Percentiles rank a stretch among this genome's conserved stretches.
Evolutionary conservation across 2,797 vertebrate genomes (phyloP).

Genomic region (Pseudomugil tenellus): DNA sequence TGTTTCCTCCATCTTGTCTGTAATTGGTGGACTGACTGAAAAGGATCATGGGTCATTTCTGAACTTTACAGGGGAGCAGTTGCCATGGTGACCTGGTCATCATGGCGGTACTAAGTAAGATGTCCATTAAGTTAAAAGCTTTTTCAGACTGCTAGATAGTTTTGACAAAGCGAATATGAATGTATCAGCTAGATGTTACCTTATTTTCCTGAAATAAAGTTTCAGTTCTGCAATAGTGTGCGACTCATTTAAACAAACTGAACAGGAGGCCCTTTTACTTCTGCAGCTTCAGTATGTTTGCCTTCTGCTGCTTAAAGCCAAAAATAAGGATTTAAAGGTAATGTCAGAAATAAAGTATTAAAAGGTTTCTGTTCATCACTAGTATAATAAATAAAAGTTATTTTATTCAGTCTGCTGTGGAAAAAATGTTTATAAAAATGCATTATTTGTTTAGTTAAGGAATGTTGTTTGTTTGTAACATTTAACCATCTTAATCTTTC

Average conservation of each 20-base stretch:
- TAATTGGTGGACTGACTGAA: constrained; percentile 80
- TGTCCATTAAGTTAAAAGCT: not conserved
- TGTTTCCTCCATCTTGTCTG: constrained; percentile 72
- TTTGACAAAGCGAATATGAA: constrained; percentile 5
- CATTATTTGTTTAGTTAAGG: not conserved
- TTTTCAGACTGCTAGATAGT: not conserved
- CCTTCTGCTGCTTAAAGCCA: not conserved
- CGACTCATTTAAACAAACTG: not conserved
- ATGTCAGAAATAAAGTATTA: not conserved
- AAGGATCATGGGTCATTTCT: constrained; percentile 84
- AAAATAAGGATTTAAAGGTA: not conserved
- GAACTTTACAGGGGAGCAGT: constrained; percentile 77
- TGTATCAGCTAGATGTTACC: not conserved
- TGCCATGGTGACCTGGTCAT: constrained; percentile 77
- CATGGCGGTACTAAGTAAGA: constrained; percentile 4
- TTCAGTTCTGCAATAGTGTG: not conserved
- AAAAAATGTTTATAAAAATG: not conserved
- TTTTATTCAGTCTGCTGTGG: not conserved
- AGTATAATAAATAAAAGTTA: too few relatives aligned
- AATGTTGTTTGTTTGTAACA: not conserved
- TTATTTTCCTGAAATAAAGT: too few relatives aligned
- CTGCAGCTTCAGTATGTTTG: not conserved
- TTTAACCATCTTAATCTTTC: not conserved
- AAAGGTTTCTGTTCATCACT: not conserved
- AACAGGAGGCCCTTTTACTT: not conserved